Evolutionary conservation across 2,797 vertebrate genomes (phyloP), one percentile per base, ranked within the genome.

Genomic region (Eremophila alpestris): DNA sequence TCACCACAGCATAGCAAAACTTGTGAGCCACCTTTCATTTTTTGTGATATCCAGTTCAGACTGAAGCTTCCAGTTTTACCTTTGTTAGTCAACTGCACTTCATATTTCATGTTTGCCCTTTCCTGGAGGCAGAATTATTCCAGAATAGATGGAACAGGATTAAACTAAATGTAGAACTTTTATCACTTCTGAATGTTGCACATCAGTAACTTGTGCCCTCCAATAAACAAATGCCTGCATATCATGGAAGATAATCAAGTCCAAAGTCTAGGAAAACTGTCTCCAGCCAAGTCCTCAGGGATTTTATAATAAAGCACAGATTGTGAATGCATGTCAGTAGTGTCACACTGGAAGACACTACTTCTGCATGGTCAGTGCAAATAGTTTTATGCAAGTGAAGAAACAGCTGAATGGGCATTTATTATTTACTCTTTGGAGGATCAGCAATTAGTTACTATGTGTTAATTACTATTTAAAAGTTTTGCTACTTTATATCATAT

Each of bases 201-300:
- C 38, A 38, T 38, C 38, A 38, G 38, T 38, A 38, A 38, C 38
- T 38, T 38, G 38, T 38, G 38, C 38, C 38, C 38, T 38, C 38
- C 38, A 38, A 38, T 38, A 38, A 38, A 38, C 38, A 38, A 38
- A 38, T 38, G 38, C 38, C 38, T 38, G 38, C 38, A 38, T 38
- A 38, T 38, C 38, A 38, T 36, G 38, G 38, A 38, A 38, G 38
- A 38, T 38, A 38, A 38, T 38, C 38, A 38, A 38, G 38, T 38
- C 51, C 43, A 65, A 89, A 91, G 59, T 83, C 76, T 82, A 83
- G 63, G 76, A 91, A 75, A 90, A 89, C 68, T 60, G 51, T 87
- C 68, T 90, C 63, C 64, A 87, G 59, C 46, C 59, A 91, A 82
- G 71, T 58, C 63, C 71, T 73, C 22, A 24, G 79, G 21, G 79